phyloP scores from a whole-genome alignment of 2,888 invertebrate genomes.

The Polyommatus icarus region DNA sequence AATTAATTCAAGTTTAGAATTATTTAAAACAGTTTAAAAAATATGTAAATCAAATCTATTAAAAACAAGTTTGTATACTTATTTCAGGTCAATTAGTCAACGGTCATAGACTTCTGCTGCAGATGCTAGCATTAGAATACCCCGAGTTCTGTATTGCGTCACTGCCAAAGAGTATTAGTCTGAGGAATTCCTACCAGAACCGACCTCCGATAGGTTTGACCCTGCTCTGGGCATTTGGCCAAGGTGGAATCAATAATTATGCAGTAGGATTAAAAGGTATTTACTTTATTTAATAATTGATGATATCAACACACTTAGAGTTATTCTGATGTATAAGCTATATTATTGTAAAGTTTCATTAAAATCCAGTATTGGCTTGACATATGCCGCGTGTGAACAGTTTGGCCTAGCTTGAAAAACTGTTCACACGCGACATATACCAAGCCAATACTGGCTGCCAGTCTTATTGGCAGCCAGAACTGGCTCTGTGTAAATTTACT shows the following conservation, averaged over 20 bases:
- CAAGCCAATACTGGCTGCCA: too few species aligned
- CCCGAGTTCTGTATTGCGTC: conserved; percentile 83
- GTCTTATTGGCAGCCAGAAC: too few species aligned
- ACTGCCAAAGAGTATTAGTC: conserved; percentile 81
- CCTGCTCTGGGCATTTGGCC: conserved; percentile 88
- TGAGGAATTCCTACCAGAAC: conserved; percentile 89
- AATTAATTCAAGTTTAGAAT: not conserved
- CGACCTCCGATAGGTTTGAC: conserved; percentile 86
- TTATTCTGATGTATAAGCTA: too few species aligned
- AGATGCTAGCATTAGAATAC: conserved; percentile 83
- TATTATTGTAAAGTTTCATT: too few species aligned
- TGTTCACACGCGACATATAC: too few species aligned
- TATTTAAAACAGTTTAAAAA: not conserved
- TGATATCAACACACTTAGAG: too few species aligned
- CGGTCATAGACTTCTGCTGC: conserved; percentile 86
- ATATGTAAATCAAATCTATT: not conserved
- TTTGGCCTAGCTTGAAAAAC: too few species aligned
- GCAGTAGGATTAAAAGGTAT: conserved; percentile 85
- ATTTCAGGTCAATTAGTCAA: conserved; percentile 76
- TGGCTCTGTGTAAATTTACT: too few species aligned
- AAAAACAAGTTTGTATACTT: not conserved
- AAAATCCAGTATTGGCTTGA: too few species aligned
- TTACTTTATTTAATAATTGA: too few species aligned
- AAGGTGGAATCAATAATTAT: conserved; percentile 84
- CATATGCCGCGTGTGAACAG: too few species aligned